Evolutionary conservation across 2,113 vertebrate genomes (phyloP), one percentile per base, ranked within the genome.

Genomic region (Trochalopteron elliotii): DNA sequence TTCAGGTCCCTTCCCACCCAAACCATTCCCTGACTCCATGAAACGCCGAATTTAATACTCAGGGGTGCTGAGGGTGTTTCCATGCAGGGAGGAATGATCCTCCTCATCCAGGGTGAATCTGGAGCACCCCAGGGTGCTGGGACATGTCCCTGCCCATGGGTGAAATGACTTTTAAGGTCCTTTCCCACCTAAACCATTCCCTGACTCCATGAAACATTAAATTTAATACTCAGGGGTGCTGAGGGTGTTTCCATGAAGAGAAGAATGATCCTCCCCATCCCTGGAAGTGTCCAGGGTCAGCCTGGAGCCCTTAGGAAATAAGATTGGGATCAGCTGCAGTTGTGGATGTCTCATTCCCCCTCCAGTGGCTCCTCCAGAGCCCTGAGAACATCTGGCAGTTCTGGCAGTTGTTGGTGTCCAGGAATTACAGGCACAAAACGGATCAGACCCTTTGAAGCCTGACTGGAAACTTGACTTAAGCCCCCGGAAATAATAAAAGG

Each of bases 381-480:
- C 80, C 31, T 5, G 4, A 1, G 45, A 83, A 74, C 84, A 63
- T 67, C 30, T 8, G 37, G 37, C 8, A 39, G 14, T 70, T 7
- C 85, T 31, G 65, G 56, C 56, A 3, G 35, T 93, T 82, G 69
- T 23, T 63, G 72, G 69, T 71, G 56, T 39, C 77, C 44, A 27
- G 89, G 67, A 93, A 82, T 84, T 87, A 70, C 72, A 89, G 89
- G 65, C 87, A 31, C 33, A 30, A 39, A 70, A 53, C 9, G 47
- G 5, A 25, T 16, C 52, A 71, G 70, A 31, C 2, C 19, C 21
- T 93, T 97, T 83, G 65, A 95, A 96, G 78, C 56, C 84, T 75
- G 89, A 69, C 87, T 96, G 87, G 70, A 81, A 94, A 87, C 84
- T 91, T 78, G 77, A 89, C 77, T 94, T 94, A 94, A 95, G 72